Base-by-base conservation (phyloP, 2,888 invertebrate species). In the Chrysina gloriosa region DNA sequence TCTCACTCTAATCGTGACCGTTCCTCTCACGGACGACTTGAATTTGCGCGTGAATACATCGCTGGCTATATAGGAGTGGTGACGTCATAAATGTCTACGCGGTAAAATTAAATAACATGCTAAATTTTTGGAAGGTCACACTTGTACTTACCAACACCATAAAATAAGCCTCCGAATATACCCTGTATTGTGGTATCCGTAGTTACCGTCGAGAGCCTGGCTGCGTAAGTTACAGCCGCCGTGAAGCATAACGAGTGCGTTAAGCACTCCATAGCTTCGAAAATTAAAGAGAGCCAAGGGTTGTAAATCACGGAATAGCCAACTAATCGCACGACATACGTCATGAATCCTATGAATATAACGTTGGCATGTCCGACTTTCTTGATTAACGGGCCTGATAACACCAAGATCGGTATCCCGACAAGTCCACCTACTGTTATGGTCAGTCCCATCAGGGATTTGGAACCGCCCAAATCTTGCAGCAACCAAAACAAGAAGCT, bases 401-500 rank as follows among this genome's bases (percentile, higher is more conserved):
- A 84, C 36, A 92, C 91, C 19, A 93, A 84, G 11, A 92, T 84
- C 0, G 93, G 93, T 54, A 93, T 86, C 0, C 93, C 92, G 0
- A 92, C 90, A 4, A 92, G 84, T 7, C 92, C 92, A 1, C 92
- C 92, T 58, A 93, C 91, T 0, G 92, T 92, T 75, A 93, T 90
- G 0, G 93, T 93, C 73, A 93, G 87, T 9, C 93, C 93, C 92
- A 93, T 92, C 65, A 93, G 84, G 0, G 90, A 90, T 54, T 90
- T 87, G 0, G 91, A 90, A 0, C 89, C 92, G 2, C 92, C 92
- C 70, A 93, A 83, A 81, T 92, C 92, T 80, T 93, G 91, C 27
- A 93, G 86, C 69, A 92, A 84, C 91, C 92, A 92, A 82, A 93
- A 93, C 25, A 93, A 84, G 84, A 92, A 93, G 74, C 91, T 92